Percentiles rank a stretch among this genome's conserved stretches.
These are phyloP conservation scores for Thalassarche chlororhynchos DNA, from an alignment of 2,113 vertebrate genomes.

Conservation along the genomic window DNA sequence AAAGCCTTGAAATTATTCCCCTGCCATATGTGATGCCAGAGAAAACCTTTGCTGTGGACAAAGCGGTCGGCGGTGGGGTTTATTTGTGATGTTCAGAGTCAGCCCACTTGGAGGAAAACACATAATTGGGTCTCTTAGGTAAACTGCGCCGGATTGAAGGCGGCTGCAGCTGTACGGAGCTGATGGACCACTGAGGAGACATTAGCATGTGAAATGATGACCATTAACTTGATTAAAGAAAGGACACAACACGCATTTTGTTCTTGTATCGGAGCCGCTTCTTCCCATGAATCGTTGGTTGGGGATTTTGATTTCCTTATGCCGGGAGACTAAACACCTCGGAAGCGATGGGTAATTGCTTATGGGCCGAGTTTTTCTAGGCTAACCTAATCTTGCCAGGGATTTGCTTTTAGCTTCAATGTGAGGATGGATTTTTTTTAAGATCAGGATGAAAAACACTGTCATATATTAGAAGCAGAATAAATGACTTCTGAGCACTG, in stretches of 20 bases:
- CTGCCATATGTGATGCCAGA: neutral
- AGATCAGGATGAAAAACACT: neutral
- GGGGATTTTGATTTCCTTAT: conserved; percentile 37
- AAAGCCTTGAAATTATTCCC: neutral
- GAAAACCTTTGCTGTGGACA: accelerated
- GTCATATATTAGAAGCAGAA: neutral
- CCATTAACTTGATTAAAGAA: conserved; percentile 63
- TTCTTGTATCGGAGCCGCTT: neutral
- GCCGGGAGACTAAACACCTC: conserved; percentile 29
- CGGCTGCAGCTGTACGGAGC: neutral
- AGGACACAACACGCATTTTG: conserved; percentile 31
- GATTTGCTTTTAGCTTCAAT: conserved; percentile 16
- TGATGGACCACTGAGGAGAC: conserved; percentile 49
- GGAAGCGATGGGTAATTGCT: neutral
- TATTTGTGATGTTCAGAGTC: neutral
- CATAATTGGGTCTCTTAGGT: conserved; percentile 36
- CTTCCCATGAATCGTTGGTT: neutral
- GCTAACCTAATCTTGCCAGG: conserved; percentile 27
- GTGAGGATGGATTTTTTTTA: conserved; percentile 7
- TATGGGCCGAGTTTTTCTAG: conserved; percentile 27
- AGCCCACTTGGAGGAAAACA: neutral
- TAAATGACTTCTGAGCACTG: neutral
- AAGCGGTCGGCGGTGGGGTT: neutral
- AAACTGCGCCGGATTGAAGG: neutral
- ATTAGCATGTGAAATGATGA: conserved; percentile 44